Base-by-base conservation (phyloP, 2,797 vertebrate genomes). In the Corythornis leucogaster region DNA sequence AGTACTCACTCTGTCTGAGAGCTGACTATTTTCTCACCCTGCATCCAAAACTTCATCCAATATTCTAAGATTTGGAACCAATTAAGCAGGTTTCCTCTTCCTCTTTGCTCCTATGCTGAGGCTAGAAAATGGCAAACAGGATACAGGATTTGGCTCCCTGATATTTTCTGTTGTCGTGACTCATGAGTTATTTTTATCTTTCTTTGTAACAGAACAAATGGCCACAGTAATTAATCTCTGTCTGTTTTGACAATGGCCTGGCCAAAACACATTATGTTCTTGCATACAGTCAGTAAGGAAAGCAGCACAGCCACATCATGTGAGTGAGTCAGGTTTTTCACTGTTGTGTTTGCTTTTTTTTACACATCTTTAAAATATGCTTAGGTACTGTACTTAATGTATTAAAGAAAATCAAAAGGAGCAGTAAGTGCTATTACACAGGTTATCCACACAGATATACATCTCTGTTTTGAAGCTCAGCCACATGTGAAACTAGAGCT, bases 181-280 rank as follows among this genome's bases (percentile, higher is more conserved):
- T 95, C 76, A 89, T 12, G 62, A 92, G 75, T 82, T 92, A 92
- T 95, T 96, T 95, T 93, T 85, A 48, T 89, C 84, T 90, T 80
- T 66, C n/a, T 54, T 54, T 19, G 18, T n/a, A 85, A 51, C 43
- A 62, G 92, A 92, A 83, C 73, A 93, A 95, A 95, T 66, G 80
- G 66, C 35, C 30, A 2, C 4, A 3, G 69, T 71, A 71, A 89
- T 92, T 85, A 85, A 85, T 93, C 89, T 85, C 87, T 21, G 9
- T 89, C 79, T 87, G 62, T 91, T 95, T 87, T 89, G 94, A 93
- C 87, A 93, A 62, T 66, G 84, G 81, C 50, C 35, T 63, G 89
- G 69, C 85, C 79, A 89, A 93, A 93, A 73, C 48, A 55, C 46
- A 42, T 87, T 25, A 43, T 80, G 51, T 71, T 89, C 87, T 87